phyloP scores from a whole-genome alignment of 2,888 invertebrate species.

The Meghimatium bilineatum region DNA sequence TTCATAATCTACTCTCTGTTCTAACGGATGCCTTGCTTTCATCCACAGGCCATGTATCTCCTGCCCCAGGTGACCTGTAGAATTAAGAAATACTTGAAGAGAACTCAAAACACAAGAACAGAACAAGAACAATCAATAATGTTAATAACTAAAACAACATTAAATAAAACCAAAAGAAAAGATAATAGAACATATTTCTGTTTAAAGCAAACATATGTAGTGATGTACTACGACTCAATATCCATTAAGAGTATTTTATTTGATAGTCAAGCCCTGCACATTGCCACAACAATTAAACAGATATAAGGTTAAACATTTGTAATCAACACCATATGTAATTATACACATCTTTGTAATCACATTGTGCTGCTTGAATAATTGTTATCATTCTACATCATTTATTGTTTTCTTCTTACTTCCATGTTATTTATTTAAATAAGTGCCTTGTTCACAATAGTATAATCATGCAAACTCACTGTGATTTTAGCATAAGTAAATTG shows the following conservation, averaged over 20 bases:
- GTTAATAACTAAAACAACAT: background rate
- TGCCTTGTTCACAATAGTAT: no score
- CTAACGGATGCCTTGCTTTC: background rate
- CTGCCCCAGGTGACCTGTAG: background rate
- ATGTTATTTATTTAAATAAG: no score
- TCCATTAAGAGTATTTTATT: background rate
- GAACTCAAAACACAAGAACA: background rate
- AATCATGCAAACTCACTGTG: no score
- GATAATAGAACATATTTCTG: background rate
- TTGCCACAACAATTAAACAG: no score
- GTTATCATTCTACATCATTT: no score
- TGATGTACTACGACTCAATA: background rate
- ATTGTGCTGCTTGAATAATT: no score
- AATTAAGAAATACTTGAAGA: slow-evolving; percentile 12
- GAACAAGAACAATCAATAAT: background rate
- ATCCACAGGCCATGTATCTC: background rate
- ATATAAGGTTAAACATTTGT: no score
- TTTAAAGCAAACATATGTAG: background rate
- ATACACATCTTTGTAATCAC: no score
- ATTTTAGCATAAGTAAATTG: no score
- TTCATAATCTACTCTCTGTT: slow-evolving; percentile 12
- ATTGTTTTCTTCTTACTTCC: no score
- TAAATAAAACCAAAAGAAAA: background rate
- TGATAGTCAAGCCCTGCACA: background rate
- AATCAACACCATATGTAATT: no score